Conservation (phyloP, 2,888 invertebrate species). For the Lepidochrysops patricia region DNA sequence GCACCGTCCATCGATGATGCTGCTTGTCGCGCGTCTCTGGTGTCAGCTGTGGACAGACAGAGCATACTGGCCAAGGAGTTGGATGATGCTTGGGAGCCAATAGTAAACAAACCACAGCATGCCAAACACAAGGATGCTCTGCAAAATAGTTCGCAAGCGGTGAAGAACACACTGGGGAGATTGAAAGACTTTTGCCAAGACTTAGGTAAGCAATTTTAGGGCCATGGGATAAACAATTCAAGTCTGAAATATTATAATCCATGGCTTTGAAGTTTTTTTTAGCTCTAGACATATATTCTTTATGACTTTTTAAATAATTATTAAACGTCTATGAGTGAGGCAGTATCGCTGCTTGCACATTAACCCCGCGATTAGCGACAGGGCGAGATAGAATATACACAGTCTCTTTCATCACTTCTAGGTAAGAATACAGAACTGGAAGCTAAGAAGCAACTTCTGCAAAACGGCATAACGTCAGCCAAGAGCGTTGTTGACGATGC, state of each 20-base stretch:
- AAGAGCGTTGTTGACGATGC: not conserved
- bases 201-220: not conserved
- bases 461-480: not conserved
- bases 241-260: no score
- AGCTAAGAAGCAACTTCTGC: not conserved
- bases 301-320: no score
- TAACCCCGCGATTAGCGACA: no score
- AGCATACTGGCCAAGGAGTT: not conserved
- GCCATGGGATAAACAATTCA: not conserved
- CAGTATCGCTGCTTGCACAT: no score
- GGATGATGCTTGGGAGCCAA: not conserved
- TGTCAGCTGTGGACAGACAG: constrained; percentile 32
- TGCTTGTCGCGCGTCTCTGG: constrained; percentile 44
- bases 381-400: no score
- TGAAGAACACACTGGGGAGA: not conserved
- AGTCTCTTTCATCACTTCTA: no score
- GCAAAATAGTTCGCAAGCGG: not conserved
- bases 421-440: not conserved
- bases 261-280: no score
- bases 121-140: not conserved
- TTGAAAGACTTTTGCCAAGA: not conserved
- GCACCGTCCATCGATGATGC: constrained; percentile 42
- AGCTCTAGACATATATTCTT: no score
- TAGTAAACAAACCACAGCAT: not conserved
- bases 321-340: no score